Evolutionary conservation across 2,113 vertebrate species (phyloP).

Genomic region (Heterotis niloticus): DNA sequence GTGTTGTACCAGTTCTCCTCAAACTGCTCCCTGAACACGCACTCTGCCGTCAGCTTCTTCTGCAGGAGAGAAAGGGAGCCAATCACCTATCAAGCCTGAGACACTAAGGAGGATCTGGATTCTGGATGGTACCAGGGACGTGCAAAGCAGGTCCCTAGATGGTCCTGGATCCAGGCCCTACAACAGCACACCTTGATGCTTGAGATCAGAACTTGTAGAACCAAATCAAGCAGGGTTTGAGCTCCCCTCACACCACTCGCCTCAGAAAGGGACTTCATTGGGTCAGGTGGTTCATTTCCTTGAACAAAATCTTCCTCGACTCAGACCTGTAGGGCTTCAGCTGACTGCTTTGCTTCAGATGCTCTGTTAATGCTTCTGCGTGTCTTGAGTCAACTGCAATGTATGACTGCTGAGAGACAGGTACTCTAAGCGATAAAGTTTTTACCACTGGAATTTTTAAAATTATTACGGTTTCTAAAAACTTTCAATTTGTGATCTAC

Average conservation of each 20-base stretch:
- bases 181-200: neutral
- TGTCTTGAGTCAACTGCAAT: neutral
- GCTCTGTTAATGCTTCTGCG: neutral
- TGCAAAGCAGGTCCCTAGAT: neutral
- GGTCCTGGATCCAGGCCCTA: neutral
- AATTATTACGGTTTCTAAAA: neutral
- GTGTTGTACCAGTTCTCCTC: constrained; percentile 99
- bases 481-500: neutral
- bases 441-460: neutral
- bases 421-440: neutral
- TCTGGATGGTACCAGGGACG: neutral
- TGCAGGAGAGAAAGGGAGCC: constrained; percentile 49
- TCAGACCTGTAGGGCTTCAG: too few relatives aligned
- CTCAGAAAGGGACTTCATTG: too few relatives aligned
- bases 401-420: neutral
- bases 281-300: too few relatives aligned
- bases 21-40: constrained; percentile 96
- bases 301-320: too few relatives aligned
- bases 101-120: too few relatives aligned
- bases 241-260: too few relatives aligned
- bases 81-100: constrained; percentile 32
- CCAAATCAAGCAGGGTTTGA: too few relatives aligned
- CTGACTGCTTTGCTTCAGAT: too few relatives aligned
- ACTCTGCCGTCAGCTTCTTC: constrained; percentile 94
- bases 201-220: too few relatives aligned